phyloP scores from a whole-genome alignment of 2,797 vertebrate genomes.

The Sebastes hubbsi region DNA sequence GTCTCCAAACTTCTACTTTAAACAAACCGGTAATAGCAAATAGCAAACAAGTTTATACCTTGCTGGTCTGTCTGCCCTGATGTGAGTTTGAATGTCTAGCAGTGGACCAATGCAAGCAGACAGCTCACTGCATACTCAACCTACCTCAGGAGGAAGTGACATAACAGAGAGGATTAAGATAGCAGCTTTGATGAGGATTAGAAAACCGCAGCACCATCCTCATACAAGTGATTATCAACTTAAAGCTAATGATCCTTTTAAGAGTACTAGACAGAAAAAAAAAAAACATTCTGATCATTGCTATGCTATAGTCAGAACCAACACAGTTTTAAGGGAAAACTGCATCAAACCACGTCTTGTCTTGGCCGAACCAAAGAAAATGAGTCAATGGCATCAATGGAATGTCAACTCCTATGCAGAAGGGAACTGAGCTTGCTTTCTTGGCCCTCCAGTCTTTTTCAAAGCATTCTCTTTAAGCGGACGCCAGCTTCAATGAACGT shows the following conservation, averaged over 20 bases:
- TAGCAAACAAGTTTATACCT: neutral
- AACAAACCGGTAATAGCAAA: too few relatives aligned
- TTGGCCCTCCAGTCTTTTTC: slow-evolving; percentile 54
- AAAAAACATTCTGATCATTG: neutral
- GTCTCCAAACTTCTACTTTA: too few relatives aligned
- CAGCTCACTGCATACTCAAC: neutral
- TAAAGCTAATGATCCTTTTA: neutral
- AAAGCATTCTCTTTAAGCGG: slow-evolving; percentile 64
- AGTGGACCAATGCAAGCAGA: neutral
- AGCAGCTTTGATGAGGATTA: slow-evolving; percentile 13
- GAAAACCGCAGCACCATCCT: neutral
- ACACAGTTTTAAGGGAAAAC: neutral
- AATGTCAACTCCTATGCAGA: slow-evolving; percentile 37
- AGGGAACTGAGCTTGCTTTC: slow-evolving; percentile 31
- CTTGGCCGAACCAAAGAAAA: slow-evolving; percentile 30
- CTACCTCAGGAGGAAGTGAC: neutral
- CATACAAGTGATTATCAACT: neutral
- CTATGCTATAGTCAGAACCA: neutral
- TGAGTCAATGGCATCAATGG: slow-evolving; percentile 45
- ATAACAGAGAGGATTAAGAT: slow-evolving; percentile 7
- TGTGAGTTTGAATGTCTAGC: neutral
- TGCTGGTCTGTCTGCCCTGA: neutral
- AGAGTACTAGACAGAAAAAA: neutral
- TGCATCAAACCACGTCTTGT: slow-evolving; percentile 14
- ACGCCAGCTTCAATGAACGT: slow-evolving; percentile 74